Evolutionary conservation across 1,140 invertebrate species (phyloP).

Genomic region (honey bee (Apis mellifera)): Amel_HAv3.1 CM009943.2:3581501-3582000

Average conservation of each 20-base stretch:
- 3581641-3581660: slow-evolving; percentile 91
- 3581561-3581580: slow-evolving; percentile 31
- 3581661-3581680: slow-evolving; percentile 99
- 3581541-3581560: slow-evolving; percentile 45
- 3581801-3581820: not conserved
- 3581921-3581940: slow-evolving; percentile 67
- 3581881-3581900: not conserved
- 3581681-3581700: slow-evolving; percentile 98
- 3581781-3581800: slow-evolving; percentile 26
- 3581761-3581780: slow-evolving; percentile 57
- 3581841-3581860: slow-evolving; percentile 29
- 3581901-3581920: slow-evolving; percentile 24
- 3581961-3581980: slow-evolving; percentile 81
- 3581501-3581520: slow-evolving; percentile 58
- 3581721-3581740: slow-evolving; percentile 57
- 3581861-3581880: slow-evolving; percentile 14
- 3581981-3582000: slow-evolving; percentile 63
- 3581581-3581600: slow-evolving; percentile 68
- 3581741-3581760: slow-evolving; percentile 70
- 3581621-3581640: slow-evolving; percentile 83
- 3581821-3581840: slow-evolving; percentile 33
- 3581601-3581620: slow-evolving; percentile 69
- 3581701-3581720: slow-evolving; percentile 85
- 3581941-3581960: slow-evolving; percentile 78
- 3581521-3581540: slow-evolving; percentile 60